Evolutionary conservation across 2,113 vertebrate species (phyloP).

Genomic region (Phalacrocorax brasilianus): DNA sequence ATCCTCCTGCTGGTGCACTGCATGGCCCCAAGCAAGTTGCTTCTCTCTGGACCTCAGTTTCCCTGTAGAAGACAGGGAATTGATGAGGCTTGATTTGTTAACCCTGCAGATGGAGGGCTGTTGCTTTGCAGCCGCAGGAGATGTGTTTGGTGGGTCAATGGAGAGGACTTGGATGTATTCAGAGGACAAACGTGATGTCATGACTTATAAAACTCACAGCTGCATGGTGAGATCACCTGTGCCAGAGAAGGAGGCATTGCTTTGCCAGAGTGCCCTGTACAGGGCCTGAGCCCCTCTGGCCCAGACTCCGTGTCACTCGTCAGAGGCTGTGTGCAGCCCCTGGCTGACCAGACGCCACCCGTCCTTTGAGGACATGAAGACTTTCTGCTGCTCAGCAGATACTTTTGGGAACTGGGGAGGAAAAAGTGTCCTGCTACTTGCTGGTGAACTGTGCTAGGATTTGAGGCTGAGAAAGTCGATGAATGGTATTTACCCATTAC

Average conservation of each 20-base stretch:
- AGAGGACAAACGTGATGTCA: background rate
- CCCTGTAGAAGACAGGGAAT: background rate
- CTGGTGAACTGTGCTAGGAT: background rate
- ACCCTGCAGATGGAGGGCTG: background rate
- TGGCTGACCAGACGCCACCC: background rate
- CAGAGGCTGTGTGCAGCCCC: background rate
- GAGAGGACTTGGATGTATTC: background rate
- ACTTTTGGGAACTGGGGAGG: background rate
- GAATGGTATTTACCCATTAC: background rate
- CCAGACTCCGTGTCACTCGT: background rate
- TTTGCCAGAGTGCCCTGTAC: background rate
- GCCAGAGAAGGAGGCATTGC: background rate
- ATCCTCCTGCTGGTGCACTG: background rate
- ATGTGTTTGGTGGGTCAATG: background rate
- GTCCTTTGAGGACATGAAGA: background rate
- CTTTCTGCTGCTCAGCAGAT: background rate
- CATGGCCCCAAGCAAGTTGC: background rate
- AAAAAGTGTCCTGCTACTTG: background rate
- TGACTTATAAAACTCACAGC: background rate
- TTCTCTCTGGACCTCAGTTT: background rate
- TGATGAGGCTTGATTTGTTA: background rate
- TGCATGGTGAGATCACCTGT: background rate
- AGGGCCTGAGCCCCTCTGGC: fast-evolving
- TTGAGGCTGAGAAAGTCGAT: background rate
- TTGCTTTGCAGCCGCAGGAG: background rate